These are phyloP conservation scores for Proterorhinus semilunaris DNA, from an alignment of 2,113 vertebrate species.

Conservation along the genomic window DNA sequence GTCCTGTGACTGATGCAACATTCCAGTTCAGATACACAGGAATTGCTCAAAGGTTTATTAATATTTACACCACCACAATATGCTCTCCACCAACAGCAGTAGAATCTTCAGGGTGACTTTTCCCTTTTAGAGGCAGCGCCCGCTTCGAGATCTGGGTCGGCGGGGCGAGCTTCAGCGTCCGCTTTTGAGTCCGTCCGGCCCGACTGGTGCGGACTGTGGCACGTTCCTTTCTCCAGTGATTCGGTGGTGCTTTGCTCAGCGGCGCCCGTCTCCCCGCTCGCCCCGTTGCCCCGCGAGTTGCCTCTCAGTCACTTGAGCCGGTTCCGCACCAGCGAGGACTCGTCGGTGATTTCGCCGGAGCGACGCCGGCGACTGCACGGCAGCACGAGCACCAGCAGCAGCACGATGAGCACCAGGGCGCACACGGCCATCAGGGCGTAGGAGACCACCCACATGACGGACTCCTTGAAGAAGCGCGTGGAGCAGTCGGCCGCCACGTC, in stretches of 20 bases:
- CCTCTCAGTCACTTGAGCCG: conserved; percentile 88
- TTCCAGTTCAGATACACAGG: neutral
- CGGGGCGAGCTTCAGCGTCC: conserved; percentile 25
- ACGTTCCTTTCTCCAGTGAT: conserved; percentile 18
- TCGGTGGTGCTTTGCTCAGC: conserved; percentile 6
- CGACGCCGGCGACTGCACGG: conserved; percentile 69
- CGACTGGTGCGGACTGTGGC: conserved; percentile 8
- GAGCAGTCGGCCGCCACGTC: conserved; percentile 85
- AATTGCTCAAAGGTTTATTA: neutral
- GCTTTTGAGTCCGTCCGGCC: conserved; percentile 29
- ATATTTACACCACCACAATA: neutral
- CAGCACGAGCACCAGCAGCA: conserved; percentile 82
- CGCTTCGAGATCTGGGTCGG: conserved; percentile 22
- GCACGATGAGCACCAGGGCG: conserved; percentile 80
- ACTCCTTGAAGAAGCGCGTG: conserved; percentile 70
- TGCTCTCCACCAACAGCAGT: neutral
- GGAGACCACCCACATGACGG: conserved; percentile 87
- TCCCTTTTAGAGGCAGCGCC: conserved; percentile 41
- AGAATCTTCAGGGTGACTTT: conserved; percentile 25
- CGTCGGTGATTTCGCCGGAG: conserved; percentile 85
- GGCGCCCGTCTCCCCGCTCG: conserved; percentile 2
- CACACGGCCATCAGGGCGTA: conserved; percentile 89
- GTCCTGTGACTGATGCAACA: neutral
- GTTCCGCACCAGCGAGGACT: conserved; percentile 91
- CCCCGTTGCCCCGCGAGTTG: conserved; percentile 1